These are phyloP conservation scores for Solenodon paradoxus DNA, from an alignment of 2,113 vertebrate genomes.

Conservation along the genomic window DNA sequence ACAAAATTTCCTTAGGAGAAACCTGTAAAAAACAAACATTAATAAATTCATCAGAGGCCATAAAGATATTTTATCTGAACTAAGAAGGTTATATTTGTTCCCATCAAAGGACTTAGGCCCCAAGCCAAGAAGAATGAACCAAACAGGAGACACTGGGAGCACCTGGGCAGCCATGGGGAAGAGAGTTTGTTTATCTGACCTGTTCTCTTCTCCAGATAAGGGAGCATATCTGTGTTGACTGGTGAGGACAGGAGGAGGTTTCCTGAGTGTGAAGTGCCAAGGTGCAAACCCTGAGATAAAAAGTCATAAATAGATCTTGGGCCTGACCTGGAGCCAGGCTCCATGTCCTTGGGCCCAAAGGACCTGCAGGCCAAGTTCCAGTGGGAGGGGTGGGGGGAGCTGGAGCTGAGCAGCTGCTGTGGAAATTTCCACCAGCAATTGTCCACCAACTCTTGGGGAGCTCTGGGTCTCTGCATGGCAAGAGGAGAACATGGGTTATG, in stretches of 20 bases:
- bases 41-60: neutral
- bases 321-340: constrained; percentile 56
- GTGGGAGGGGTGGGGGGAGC: neutral
- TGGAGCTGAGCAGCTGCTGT: constrained; percentile 42
- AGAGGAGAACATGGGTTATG: neutral
- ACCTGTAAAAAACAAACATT: neutral
- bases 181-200: neutral
- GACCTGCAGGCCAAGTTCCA: neutral
- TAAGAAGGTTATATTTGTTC: neutral
- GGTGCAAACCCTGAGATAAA: constrained; percentile 66
- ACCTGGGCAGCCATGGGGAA: neutral
- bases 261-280: constrained; percentile 32
- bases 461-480: neutral
- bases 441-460: neutral
- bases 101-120: neutral
- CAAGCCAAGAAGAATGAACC: neutral
- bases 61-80: neutral
- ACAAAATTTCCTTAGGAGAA: neutral
- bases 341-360: constrained; percentile 61
- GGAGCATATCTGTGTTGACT: neutral
- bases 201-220: neutral
- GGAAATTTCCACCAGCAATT: constrained; percentile 69
- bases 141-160: neutral
- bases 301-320: constrained; percentile 68
- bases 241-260: constrained; percentile 1